Evolutionary conservation across 2,888 invertebrate genomes (phyloP).

Genomic region (Halocaridina rubra): DNA sequence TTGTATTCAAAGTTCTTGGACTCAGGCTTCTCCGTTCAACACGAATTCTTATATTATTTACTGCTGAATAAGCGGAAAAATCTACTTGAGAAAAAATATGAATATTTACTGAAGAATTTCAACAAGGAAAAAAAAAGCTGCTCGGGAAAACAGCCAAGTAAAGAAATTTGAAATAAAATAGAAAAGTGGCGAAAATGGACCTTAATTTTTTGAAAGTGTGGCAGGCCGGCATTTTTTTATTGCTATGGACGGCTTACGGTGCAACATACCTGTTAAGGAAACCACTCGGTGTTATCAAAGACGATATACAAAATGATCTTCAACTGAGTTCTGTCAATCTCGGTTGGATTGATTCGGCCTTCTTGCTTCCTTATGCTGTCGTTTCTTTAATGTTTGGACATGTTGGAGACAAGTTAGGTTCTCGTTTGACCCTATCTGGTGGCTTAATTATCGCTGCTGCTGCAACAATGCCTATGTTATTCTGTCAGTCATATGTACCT

Average conservation of each 20-base stretch:
- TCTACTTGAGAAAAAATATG: too few relatives aligned
- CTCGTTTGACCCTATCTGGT: constrained; percentile 68
- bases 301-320: constrained; percentile 68
- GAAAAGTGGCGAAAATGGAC: too few relatives aligned
- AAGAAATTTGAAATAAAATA: too few relatives aligned
- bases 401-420: constrained; percentile 69
- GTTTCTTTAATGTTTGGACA: constrained; percentile 69
- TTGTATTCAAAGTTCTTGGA: too few relatives aligned
- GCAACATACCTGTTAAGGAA: constrained; percentile 70
- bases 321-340: constrained; percentile 68
- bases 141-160: too few relatives aligned
- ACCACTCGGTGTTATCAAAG: constrained; percentile 70
- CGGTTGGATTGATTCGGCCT: constrained; percentile 70
- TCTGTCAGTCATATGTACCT: constrained; percentile 67
- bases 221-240: constrained; percentile 65
- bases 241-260: constrained; percentile 69
- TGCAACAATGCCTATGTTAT: constrained; percentile 70
- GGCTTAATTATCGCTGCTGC: constrained; percentile 68
- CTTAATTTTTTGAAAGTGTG: neutral
- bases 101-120: too few relatives aligned
- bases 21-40: too few relatives aligned
- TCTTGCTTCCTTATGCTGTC: constrained; percentile 70
- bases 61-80: too few relatives aligned
- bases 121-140: too few relatives aligned
- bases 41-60: too few relatives aligned